Base-by-base conservation (phyloP, 2,113 vertebrate genomes). In the Chaetorhynchus papuensis region DNA sequence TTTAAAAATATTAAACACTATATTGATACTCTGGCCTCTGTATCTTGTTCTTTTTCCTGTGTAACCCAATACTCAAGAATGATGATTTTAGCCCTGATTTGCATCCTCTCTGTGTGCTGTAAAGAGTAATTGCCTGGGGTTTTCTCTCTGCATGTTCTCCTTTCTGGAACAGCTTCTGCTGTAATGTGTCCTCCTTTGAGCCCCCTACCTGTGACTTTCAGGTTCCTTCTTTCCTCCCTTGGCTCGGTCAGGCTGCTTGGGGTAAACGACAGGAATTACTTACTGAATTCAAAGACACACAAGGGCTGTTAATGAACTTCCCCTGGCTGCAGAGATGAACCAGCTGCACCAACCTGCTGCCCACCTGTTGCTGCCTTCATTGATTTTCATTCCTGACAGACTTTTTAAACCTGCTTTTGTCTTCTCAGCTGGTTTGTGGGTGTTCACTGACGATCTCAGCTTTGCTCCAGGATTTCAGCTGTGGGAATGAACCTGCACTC, bases 1-100 rank as follows among this genome's bases (percentile, higher is more conserved):
- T 69, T 83, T 57, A 64, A 93, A 30, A 64, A 18, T 35, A 96
- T 92, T 96, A 94, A 96, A 96, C 88, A 95, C 79, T 95, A 65
- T 94, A 64, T 75, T 93, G 86, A 37, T 57, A 72, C 53, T 49
- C 20, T 57, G 33, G 41, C 26, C n/a, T 90, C 33, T 86, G 24
- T 72, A 6, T 11, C 16, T 72, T 9, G 7, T 81, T 87, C 17
- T 53, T 90, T 89, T 76, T 54, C 39, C 33, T 39, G 7, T 44
- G 16, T 56, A 35, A 49, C 23, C 18, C 6, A 3, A 5, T 42
- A 18, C 13, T 15, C 0, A 0, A 10, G 11, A 75, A 2, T 6
- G 37, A 44, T 35, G 44, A 5, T n/a, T 80, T 81, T 42, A 59
- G 37, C 33, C 12, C 4, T 41, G 57, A 30, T 33, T 81, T 9